These are phyloP conservation scores for Lymantria monacha DNA, from an alignment of 2,888 invertebrate genomes.

Conservation along the genomic window DNA sequence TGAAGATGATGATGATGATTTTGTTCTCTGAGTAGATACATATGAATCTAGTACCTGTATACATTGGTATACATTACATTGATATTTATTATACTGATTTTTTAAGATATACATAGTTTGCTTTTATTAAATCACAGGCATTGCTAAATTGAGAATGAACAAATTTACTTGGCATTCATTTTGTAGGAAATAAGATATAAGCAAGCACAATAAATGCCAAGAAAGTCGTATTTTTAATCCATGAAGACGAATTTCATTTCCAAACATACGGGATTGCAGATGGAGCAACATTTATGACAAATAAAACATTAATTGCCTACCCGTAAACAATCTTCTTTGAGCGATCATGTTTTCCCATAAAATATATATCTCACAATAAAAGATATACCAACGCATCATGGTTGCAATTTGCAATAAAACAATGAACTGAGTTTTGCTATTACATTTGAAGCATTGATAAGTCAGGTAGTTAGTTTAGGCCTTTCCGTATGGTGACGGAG, in stretches of 20 bases:
- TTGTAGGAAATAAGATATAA: no score
- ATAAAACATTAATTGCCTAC: conserved; percentile 21
- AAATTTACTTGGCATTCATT: no score
- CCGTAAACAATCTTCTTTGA: conserved; percentile 26
- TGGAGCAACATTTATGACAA: conserved; percentile 6
- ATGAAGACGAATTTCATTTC: background rate
- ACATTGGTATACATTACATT: no score
- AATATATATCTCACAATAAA: conserved; percentile 10
- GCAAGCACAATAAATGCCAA: background rate
- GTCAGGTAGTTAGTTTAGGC: no score
- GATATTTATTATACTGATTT: no score
- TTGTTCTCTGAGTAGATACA: no score
- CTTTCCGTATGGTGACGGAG: no score
- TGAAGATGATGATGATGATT: no score
- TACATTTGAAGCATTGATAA: conserved; percentile 14
- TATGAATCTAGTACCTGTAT: no score
- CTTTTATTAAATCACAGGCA: no score
- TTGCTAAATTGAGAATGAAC: no score
- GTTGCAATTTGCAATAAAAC: conserved; percentile 18
- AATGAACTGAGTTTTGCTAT: conserved; percentile 19
- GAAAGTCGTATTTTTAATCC: background rate
- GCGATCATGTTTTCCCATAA: conserved; percentile 14
- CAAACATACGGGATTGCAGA: background rate
- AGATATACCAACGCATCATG: conserved; percentile 7
- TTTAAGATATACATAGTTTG: no score